These are phyloP conservation scores for Andinoacara biseriatus DNA, from an alignment of 2,113 vertebrate genomes.

Conservation along the genomic window DNA sequence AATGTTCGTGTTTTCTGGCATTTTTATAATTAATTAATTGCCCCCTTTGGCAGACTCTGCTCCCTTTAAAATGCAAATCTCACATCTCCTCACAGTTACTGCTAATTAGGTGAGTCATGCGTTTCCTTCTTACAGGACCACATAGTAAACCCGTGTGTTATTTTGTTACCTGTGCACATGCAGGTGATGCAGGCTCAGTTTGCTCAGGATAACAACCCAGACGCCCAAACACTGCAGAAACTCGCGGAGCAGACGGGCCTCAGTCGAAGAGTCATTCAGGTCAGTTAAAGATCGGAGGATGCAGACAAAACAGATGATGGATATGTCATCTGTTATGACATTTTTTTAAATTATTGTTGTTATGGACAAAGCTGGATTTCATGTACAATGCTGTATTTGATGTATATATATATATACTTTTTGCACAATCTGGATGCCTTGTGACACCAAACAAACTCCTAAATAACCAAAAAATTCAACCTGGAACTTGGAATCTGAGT, in stretches of 20 bases:
- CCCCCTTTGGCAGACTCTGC: background rate
- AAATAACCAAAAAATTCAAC: background rate
- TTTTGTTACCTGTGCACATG: conserved; percentile 2
- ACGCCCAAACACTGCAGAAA: conserved; percentile 97
- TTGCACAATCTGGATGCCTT: background rate
- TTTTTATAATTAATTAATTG: background rate
- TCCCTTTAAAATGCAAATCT: background rate
- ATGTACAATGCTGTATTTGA: background rate
- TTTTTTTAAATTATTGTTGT: background rate
- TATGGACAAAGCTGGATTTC: background rate
- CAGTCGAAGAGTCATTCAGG: conserved; percentile 98
- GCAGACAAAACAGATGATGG: background rate
- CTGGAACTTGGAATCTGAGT: background rate
- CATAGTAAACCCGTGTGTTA: background rate
- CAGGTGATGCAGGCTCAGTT: conserved; percentile 99
- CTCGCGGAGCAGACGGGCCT: conserved; percentile 97
- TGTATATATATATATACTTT: background rate
- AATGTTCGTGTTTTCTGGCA: background rate
- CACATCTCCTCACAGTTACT: background rate
- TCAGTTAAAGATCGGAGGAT: conserved; percentile 55
- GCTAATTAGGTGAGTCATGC: background rate
- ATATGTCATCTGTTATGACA: background rate
- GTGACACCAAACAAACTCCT: background rate
- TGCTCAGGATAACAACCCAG: conserved; percentile 99
- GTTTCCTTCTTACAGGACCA: background rate